Percentiles rank a stretch among this genome's conserved stretches.
Evolutionary conservation across 2,797 vertebrate genomes (phyloP).

Genomic region (Amazonetta brasiliensis): DNA sequence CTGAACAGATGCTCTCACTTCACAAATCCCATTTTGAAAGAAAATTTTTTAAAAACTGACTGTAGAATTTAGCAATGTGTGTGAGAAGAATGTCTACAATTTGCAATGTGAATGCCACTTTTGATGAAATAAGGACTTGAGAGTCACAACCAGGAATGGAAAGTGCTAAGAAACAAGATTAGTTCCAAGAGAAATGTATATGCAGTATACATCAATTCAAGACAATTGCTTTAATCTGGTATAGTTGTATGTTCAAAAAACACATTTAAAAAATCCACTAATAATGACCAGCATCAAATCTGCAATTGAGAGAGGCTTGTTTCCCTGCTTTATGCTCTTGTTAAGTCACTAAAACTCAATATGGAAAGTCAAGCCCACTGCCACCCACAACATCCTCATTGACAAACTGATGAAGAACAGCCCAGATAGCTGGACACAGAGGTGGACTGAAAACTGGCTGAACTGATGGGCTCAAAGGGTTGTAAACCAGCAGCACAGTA

Average conservation of each 20-base stretch:
- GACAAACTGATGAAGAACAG: not conserved
- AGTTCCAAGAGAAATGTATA: not conserved
- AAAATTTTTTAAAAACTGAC: not conserved
- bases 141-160: not conserved
- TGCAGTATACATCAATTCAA: not conserved
- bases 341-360: not conserved
- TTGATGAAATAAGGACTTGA: not conserved
- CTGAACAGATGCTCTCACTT: not conserved
- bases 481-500: fast-evolving
- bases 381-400: not conserved
- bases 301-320: not conserved
- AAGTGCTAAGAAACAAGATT: not conserved
- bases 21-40: not conserved
- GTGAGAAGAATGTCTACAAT: not conserved
- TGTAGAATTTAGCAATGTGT: not conserved
- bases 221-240: not conserved
- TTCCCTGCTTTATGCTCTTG: not conserved
- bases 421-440: too few species aligned
- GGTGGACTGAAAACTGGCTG: not conserved
- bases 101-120: not conserved
- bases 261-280: not conserved
- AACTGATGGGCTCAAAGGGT: not conserved
- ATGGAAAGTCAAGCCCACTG: not conserved
- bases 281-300: not conserved
- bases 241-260: not conserved